Base-by-base conservation (phyloP, 2,888 invertebrate genomes). In the Polyommatus icarus region DNA sequence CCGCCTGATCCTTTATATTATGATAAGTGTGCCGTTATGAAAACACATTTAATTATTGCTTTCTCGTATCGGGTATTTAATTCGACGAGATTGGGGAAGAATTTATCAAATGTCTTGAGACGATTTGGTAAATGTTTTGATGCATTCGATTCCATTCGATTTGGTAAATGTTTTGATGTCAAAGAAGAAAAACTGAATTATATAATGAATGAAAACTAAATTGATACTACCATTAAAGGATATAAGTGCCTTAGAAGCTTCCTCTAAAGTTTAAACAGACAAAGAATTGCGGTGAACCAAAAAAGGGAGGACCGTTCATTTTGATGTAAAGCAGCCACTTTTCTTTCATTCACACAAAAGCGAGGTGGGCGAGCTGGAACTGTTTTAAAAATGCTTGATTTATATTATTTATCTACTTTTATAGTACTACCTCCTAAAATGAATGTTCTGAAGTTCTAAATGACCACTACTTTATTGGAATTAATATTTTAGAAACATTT, bases 1-100 rank as follows among this genome's bases (percentile, higher is more conserved):
- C 50, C 40, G 76, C 78, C 78, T 78, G 67, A 76, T 73, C 57
- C 67, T 40, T 50, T 54, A 29, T 57, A 50, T 71, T 57, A 50
- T 71, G 71, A 72, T 46, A 71, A 71, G 40, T 71, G 29, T 32
- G 71, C 29, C 67, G 67, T 67, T 67, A 67, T 67, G 67, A 67
- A 67, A 67, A 67, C 15, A 12, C 29, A 32, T 67, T 67, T 67
- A 67, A 67, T 67, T 67, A 32, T 67, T 67, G 67, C 67, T 18
- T 46, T 5, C 12, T 20, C 40, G 20, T 73, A 71, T 73, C n/a
- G n/a, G 46, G 12, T 8, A 12, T 73, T 40, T 40, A 12, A 73
- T 46, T 73, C 6, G 20, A n/a, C 46, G 40, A 46, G 40, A 67
- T 59, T 24, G 18, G 18, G 5, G 24, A 24, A 61, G 7, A 5